Evolutionary conservation across 2,888 invertebrate genomes (phyloP).

Genomic region (Polydesmus complanatus): DNA sequence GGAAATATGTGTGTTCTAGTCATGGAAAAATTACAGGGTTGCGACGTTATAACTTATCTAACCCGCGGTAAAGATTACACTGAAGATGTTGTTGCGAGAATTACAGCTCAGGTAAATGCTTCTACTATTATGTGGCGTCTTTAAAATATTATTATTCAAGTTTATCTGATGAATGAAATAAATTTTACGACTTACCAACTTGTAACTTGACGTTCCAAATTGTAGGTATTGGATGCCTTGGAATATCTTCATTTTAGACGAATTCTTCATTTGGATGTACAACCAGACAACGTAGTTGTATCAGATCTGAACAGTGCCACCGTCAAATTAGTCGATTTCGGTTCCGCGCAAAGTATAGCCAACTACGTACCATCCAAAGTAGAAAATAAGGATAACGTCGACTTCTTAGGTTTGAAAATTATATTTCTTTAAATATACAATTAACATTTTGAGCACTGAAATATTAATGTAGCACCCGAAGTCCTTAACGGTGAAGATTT

Average conservation of each 20-base stretch:
- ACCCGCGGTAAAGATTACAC: constrained; percentile 78
- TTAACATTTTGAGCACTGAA: too few species aligned
- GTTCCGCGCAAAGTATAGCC: constrained; percentile 44
- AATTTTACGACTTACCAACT: background rate
- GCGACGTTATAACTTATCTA: constrained; percentile 77
- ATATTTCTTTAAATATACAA: constrained; percentile 5
- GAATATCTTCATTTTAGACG: constrained; percentile 94
- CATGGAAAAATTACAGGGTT: constrained; percentile 53
- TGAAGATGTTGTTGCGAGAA: constrained; percentile 78
- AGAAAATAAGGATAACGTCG: constrained; percentile 54
- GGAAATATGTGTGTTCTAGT: constrained; percentile 39
- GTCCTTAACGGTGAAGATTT: constrained; percentile 73
- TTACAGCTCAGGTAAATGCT: constrained; percentile 54
- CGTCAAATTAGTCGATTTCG: constrained; percentile 85
- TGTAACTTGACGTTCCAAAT: background rate
- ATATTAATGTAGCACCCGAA: constrained; percentile 56
- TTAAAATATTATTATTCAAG: background rate
- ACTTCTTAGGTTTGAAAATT: constrained; percentile 65
- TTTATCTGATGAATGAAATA: background rate
- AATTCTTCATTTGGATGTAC: constrained; percentile 71
- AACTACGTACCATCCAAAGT: constrained; percentile 31
- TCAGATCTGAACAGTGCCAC: constrained; percentile 56
- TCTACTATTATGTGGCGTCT: background rate
- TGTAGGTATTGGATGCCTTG: constrained; percentile 60
- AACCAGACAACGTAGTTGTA: constrained; percentile 92